Evolutionary conservation across 2,888 invertebrate genomes (phyloP), one percentile per base, ranked within the genome.

Genomic region (Eucriotettix oculatus): DNA sequence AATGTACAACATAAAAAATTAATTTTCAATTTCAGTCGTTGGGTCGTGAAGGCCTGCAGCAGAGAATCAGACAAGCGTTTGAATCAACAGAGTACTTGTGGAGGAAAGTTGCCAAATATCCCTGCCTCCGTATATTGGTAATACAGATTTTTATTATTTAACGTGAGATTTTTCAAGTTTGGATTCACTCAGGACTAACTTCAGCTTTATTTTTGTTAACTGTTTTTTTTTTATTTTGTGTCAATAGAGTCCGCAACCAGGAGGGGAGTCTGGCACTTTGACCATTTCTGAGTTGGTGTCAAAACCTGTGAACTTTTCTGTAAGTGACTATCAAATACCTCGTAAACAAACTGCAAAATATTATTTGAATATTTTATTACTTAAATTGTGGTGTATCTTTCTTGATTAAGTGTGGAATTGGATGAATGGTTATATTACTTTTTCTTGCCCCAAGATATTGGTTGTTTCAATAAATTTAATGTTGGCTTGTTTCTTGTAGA

Each of bases 231-330:
- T 48, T 55, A 14, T 29, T 42, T 55, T 9, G 11, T 29, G 9
- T 42, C 7, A 77, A 58, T 72, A 90, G 89, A 90, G 90, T 71
- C 86, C 86, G 66, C 78, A 82, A 65, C 89, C 90, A 0, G 88
- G 88, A 0, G 87, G 87, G 1, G 87, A 87, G 67, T 82, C 83
- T 54, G 82, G 81, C 17, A 76, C 78, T 42, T 79, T 76, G 65
- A 77, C 80, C 16, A 75, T 85, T 59, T 75, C 78, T 43, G 84
- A 85, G 66, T 72, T 84, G 52, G 74, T 83, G 54, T 76, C 79
- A 41, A 82, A 81, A 69, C 80, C 83, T 3, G 74, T 83, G 16
- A 83, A 80, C 68, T 79, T 79, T 58, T 76, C 78, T 65, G 82
- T 83, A 74, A 75, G 72, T 73, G 61, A 63, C 60, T 54, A 5